phyloP scores from a whole-genome alignment of 2,797 vertebrate genomes.

The Chanos chanos region DNA sequence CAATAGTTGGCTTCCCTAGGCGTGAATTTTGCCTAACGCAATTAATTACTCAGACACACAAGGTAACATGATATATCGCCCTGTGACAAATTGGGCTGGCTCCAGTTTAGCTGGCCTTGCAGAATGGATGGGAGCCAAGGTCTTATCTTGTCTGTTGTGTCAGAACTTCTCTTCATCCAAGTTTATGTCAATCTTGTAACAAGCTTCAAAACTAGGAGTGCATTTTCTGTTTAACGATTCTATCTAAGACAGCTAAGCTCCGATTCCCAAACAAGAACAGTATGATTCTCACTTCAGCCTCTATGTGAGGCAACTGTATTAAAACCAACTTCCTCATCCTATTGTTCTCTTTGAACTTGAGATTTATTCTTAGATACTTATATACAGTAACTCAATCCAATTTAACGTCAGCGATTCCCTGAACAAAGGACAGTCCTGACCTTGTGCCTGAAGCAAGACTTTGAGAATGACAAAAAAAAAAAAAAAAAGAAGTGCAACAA shows the following conservation, averaged over 20 bases:
- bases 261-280: no score
- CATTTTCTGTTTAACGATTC: conserved; percentile 4
- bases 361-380: no score
- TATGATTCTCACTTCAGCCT: no score
- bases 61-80: conserved; percentile 19
- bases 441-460: no score
- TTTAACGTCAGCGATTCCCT: no score
- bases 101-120: conserved; percentile 12
- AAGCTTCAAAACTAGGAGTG: conserved; percentile 35
- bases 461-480: no score
- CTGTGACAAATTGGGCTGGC: conserved; percentile 1
- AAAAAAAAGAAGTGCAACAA: no score
- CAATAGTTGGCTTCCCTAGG: conserved; percentile 25
- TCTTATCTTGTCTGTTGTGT: conserved; percentile 7
- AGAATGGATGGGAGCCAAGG: background rate
- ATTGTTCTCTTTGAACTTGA: no score
- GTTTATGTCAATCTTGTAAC: conserved; percentile 25
- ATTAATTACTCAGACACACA: conserved; percentile 14
- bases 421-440: no score
- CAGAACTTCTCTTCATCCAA: conserved; percentile 6
- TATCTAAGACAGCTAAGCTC: conserved; percentile 2
- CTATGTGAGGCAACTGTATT: no score
- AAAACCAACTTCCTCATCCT: no score
- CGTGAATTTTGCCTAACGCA: conserved; percentile 23
- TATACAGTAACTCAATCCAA: no score